phyloP scores from a whole-genome alignment of 2,797 vertebrate genomes.

The Stomatorhinus walkeri region DNA sequence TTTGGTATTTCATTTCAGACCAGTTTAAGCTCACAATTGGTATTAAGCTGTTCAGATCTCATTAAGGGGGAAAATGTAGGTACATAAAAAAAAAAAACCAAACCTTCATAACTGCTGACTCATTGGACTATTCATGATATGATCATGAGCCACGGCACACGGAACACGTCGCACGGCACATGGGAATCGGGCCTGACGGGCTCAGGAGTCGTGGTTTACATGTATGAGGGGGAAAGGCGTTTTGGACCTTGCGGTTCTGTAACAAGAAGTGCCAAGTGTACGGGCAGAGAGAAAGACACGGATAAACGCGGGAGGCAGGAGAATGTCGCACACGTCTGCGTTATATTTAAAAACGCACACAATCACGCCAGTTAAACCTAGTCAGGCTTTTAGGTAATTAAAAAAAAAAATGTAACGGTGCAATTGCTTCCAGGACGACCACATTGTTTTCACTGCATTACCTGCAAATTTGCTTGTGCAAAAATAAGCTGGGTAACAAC shows the following conservation, averaged over 20 bases:
- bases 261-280: background rate
- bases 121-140: background rate
- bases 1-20: slow-evolving; percentile 52
- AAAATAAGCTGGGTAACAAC: background rate
- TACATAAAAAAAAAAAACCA: slow-evolving; percentile 30
- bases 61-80: slow-evolving; percentile 49
- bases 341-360: background rate
- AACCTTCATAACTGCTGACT: slow-evolving; percentile 20
- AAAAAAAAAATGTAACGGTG: background rate
- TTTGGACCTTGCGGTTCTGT: background rate
- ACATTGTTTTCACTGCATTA: background rate
- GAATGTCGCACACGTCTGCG: background rate
- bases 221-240: background rate
- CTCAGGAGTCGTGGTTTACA: background rate
- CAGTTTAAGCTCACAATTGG: slow-evolving; percentile 40
- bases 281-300: background rate
- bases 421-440: background rate
- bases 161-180: background rate
- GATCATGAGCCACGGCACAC: background rate
- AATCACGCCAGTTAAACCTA: background rate
- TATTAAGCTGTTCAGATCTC: slow-evolving; percentile 43
- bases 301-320: background rate
- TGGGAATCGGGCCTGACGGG: background rate
- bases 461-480: background rate
- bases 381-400: background rate